Conservation (phyloP, 2,888 invertebrate species). For the Aricia artaxerxes region DNA sequence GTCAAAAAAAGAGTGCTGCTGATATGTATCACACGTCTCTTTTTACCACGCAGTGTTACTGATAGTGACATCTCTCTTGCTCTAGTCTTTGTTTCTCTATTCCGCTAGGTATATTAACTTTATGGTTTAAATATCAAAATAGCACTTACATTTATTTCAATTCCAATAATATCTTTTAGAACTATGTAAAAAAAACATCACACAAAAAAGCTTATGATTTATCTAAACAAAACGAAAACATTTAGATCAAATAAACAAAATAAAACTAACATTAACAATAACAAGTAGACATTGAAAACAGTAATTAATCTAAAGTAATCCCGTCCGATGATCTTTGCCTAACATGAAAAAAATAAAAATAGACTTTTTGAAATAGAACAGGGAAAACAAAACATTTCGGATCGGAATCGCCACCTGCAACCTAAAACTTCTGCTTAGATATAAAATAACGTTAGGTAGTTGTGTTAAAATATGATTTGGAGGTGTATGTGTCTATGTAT, state of each 20-base stretch:
- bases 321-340: slow-evolving; percentile 4
- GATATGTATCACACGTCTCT: too few species aligned
- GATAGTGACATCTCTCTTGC: too few species aligned
- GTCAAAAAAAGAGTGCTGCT: too few species aligned
- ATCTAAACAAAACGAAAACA: not conserved
- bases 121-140: not conserved
- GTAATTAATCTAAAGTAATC: not conserved
- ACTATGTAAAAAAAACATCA: not conserved
- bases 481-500: too few species aligned
- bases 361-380: slow-evolving; percentile 27
- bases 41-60: too few species aligned
- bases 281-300: not conserved
- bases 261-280: not conserved
- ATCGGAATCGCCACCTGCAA: slow-evolving; percentile 23
- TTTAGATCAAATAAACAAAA: not conserved
- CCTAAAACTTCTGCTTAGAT: slow-evolving; percentile 23
- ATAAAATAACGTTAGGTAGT: not conserved
- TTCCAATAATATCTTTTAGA: not conserved
- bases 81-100: too few species aligned
- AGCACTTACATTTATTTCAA: not conserved
- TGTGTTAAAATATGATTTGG: too few species aligned
- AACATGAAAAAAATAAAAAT: slow-evolving; percentile 8
- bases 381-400: slow-evolving; percentile 16
- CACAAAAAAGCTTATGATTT: not conserved
- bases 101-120: not conserved